phyloP scores from a whole-genome alignment of 2,113 vertebrate genomes.

The Myiozetetes cayanensis region DNA sequence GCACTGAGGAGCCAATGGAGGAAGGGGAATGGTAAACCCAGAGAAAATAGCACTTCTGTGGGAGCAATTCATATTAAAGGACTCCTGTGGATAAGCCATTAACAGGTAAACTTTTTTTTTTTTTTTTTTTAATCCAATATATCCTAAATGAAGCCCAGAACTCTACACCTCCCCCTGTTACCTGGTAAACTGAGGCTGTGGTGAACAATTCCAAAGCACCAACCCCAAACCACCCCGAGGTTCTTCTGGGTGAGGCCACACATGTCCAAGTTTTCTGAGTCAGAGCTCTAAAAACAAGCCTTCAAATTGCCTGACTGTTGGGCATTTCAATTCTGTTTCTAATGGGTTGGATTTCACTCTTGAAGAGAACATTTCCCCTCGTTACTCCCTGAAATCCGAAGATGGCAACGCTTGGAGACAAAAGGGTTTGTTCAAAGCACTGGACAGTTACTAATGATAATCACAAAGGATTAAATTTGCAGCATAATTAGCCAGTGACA shows the following conservation, averaged over 20 bases:
- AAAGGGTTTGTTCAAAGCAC: background rate
- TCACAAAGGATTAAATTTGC: conserved; percentile 20
- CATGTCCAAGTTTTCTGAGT: background rate
- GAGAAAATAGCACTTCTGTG: conserved; percentile 38
- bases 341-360: background rate
- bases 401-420: background rate
- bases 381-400: background rate
- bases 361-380: background rate
- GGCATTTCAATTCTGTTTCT: background rate
- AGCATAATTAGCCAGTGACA: conserved; percentile 27
- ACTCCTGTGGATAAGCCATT: background rate
- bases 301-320: background rate
- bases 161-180: background rate
- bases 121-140: background rate
- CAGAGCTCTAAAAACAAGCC: background rate
- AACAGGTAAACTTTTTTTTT: conserved; percentile 13
- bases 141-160: background rate
- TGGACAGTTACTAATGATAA: conserved; percentile 10
- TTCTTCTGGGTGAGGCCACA: background rate
- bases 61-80: background rate
- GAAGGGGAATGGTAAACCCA: conserved; percentile 52
- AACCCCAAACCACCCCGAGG: no score
- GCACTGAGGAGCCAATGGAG: conserved; percentile 45
- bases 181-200: background rate
- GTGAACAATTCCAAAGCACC: background rate